These are phyloP conservation scores for Heteromormyrus szaboi DNA, from an alignment of 2,797 vertebrate genomes.

Conservation along the genomic window DNA sequence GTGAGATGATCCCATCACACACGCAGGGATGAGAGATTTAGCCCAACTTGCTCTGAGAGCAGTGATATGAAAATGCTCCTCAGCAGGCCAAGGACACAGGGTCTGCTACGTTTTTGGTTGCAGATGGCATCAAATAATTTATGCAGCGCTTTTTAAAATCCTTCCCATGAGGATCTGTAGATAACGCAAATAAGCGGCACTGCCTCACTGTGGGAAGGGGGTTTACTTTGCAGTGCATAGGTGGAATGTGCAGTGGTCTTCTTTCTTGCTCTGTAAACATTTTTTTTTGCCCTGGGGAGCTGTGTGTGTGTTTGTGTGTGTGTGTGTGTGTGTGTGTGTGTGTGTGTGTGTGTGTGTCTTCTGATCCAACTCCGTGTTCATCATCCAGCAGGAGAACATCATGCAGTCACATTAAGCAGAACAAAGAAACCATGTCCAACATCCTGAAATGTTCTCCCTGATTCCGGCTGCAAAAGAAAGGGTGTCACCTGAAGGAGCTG, in stretches of 20 bases:
- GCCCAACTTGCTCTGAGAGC: neutral
- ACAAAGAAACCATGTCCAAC: neutral
- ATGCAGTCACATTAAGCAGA: neutral
- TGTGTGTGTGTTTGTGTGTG: neutral
- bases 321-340: neutral
- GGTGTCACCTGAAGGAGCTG: neutral
- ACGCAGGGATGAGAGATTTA: neutral
- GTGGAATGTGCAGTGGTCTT: neutral
- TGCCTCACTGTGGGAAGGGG: neutral
- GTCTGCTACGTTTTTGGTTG: neutral
- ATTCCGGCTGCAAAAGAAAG: neutral
- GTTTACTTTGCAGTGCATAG: neutral
- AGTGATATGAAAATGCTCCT: neutral
- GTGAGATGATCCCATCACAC: neutral
- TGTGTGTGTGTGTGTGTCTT: neutral
- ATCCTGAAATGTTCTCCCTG: neutral
- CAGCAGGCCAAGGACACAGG: neutral
- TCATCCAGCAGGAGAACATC: neutral
- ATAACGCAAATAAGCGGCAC: neutral
- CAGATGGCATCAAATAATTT: neutral
- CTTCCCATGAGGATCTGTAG: neutral
- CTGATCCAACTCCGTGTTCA: neutral
- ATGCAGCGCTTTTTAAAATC: neutral
- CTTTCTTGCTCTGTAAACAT: neutral
- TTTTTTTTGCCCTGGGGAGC: neutral